These are phyloP conservation scores for Syndactyla subalaris DNA, from an alignment of 2,797 vertebrate genomes.

Conservation along the genomic window DNA sequence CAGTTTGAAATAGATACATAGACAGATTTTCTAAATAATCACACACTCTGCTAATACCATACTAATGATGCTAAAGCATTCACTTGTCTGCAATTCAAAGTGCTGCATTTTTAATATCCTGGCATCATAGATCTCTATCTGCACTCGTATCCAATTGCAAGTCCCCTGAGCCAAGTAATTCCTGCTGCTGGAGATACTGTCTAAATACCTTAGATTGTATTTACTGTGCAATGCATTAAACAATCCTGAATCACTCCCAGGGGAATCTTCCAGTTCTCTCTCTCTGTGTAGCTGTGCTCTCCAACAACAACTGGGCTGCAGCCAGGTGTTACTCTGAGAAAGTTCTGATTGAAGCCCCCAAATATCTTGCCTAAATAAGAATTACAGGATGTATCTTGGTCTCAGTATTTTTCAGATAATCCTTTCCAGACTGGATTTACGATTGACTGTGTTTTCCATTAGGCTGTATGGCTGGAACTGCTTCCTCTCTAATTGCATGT, in stretches of 20 bases:
- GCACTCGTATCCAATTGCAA: neutral
- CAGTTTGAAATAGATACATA: neutral
- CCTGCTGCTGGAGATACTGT: slow-evolving; percentile 23
- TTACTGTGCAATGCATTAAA: slow-evolving; percentile 55
- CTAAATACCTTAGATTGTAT: slow-evolving; percentile 50
- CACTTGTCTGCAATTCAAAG: neutral
- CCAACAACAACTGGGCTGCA: neutral
- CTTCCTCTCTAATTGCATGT: neutral
- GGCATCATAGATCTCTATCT: neutral
- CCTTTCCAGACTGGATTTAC: neutral
- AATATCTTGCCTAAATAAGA: neutral
- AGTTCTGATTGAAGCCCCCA: neutral
- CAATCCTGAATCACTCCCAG: slow-evolving; percentile 1
- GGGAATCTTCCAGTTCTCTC: neutral
- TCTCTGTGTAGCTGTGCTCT: neutral
- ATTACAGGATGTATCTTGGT: neutral
- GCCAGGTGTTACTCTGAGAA: neutral
- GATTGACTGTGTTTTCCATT: neutral
- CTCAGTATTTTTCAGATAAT: neutral
- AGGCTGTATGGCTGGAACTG: neutral
- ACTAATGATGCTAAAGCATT: neutral
- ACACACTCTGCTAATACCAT: neutral
- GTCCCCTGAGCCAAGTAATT: slow-evolving; percentile 50
- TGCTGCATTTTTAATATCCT: slow-evolving; percentile 22
- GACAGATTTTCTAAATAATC: neutral